Conservation (phyloP, 2,797 vertebrate genomes). For the Pangasius macronema region DNA sequence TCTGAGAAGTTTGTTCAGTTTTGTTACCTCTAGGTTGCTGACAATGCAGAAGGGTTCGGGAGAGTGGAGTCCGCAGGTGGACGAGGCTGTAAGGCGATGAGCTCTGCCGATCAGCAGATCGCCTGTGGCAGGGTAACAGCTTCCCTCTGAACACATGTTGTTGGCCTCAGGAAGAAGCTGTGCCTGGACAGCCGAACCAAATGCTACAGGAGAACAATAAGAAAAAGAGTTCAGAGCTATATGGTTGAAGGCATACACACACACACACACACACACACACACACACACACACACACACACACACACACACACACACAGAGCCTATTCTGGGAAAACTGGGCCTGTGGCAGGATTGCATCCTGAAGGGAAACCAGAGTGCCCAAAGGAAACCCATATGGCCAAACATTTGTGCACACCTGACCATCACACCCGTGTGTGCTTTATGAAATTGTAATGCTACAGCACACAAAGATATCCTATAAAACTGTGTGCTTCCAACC, state of each 20-base stretch:
- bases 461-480: too few relatives aligned
- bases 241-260: background rate
- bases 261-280: background rate
- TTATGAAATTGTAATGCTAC: background rate
- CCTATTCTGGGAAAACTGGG: background rate
- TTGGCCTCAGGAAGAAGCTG: slow-evolving; percentile 79
- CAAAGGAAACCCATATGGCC: too few relatives aligned
- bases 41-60: slow-evolving; percentile 90
- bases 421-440: background rate
- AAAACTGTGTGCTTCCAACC: background rate
- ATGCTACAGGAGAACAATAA: slow-evolving; percentile 59
- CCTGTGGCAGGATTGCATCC: background rate
- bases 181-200: slow-evolving; percentile 64
- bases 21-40: slow-evolving; percentile 86
- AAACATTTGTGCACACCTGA: background rate
- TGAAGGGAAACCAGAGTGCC: background rate
- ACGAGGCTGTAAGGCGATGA: slow-evolving; percentile 81
- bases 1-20: background rate
- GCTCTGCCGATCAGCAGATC: slow-evolving; percentile 92
- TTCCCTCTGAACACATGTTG: slow-evolving; percentile 89
- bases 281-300: slow-evolving; percentile 7
- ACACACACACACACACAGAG: background rate
- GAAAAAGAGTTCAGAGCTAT: background rate
- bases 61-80: slow-evolving; percentile 84
- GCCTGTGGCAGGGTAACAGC: slow-evolving; percentile 95